Percentiles rank a stretch among this genome's conserved stretches.
Conservation (phyloP, 1,140 invertebrate species). For the Heliconius congener region DNA sequence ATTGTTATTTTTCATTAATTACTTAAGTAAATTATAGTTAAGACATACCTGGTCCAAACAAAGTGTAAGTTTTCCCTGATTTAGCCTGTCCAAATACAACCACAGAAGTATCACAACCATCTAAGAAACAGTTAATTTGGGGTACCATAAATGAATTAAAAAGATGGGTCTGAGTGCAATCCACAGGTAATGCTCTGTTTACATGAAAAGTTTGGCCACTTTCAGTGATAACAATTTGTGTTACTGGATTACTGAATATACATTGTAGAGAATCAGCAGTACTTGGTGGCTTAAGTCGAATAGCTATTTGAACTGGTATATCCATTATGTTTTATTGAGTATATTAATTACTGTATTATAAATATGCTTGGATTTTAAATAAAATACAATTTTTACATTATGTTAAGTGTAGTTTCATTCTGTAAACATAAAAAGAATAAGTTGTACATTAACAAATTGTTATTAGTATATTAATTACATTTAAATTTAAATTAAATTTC, state of each 20-base stretch:
- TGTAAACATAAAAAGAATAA: neutral
- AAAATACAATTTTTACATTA: neutral
- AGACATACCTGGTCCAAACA: constrained; percentile 85
- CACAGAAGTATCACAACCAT: constrained; percentile 88
- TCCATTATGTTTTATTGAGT: constrained; percentile 64
- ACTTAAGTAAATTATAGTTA: too few species aligned
- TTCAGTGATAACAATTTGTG: constrained; percentile 81
- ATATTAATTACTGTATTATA: neutral
- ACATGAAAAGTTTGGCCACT: constrained; percentile 83
- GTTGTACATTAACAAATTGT: neutral
- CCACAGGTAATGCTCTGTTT: constrained; percentile 83
- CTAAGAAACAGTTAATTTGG: constrained; percentile 84
- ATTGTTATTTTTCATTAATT: too few species aligned
- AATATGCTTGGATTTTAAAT: neutral
- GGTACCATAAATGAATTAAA: constrained; percentile 76
- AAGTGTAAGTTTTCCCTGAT: constrained; percentile 89
- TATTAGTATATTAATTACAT: neutral
- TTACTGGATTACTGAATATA: constrained; percentile 80
- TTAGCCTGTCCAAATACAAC: constrained; percentile 89
- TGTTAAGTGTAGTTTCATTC: neutral
- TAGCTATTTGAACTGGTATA: constrained; percentile 83
- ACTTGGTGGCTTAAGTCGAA: constrained; percentile 79
- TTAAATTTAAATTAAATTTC: neutral
- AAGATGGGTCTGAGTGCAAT: constrained; percentile 77
- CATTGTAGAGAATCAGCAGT: constrained; percentile 77